Evolutionary conservation across 2,113 vertebrate species (phyloP).

Genomic region (Dasyornis broadbenti): DNA sequence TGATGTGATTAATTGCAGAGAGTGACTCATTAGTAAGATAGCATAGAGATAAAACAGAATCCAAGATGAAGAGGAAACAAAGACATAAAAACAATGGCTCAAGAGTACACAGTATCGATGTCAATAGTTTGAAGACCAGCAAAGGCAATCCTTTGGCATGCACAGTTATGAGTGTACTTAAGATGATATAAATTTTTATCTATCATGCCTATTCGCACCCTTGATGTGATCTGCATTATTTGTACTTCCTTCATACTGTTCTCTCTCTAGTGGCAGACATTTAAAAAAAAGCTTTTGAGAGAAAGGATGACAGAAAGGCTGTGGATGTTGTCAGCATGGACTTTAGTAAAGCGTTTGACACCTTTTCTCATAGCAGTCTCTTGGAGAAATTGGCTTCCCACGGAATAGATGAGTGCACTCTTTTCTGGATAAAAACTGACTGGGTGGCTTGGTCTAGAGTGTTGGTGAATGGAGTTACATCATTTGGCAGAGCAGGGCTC

Average conservation of each 20-base stretch:
- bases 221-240: neutral
- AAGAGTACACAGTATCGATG: neutral
- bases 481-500: neutral
- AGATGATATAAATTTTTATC: neutral
- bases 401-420: too few species aligned
- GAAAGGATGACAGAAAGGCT: neutral
- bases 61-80: neutral
- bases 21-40: neutral
- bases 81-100: neutral
- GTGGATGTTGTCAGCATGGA: neutral
- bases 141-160: neutral
- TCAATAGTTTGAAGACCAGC: neutral
- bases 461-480: too few species aligned
- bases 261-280: neutral
- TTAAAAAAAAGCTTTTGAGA: neutral
- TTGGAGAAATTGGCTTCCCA: neutral
- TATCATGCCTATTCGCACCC: neutral
- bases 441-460: fast-evolving
- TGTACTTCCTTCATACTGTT: neutral
- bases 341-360: neutral
- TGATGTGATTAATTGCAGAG: neutral
- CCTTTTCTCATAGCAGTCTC: neutral
- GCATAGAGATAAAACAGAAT: neutral
- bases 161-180: neutral
- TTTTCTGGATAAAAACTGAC: neutral